Percentiles rank a stretch among this genome's conserved stretches.
Conservation (phyloP, 2,113 vertebrate genomes). For the Micronycteris hirsuta region DNA sequence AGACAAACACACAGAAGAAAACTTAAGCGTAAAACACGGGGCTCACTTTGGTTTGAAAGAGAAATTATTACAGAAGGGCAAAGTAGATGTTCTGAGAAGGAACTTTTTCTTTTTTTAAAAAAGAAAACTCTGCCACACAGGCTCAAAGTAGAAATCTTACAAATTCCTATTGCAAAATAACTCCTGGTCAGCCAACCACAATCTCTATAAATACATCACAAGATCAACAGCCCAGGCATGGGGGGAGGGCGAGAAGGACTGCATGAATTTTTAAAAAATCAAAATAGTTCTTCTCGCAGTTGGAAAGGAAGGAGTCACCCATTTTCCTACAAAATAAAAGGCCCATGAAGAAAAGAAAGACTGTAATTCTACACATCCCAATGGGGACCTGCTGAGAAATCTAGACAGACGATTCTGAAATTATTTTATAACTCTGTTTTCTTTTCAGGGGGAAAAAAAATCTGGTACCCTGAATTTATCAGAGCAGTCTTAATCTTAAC, state of each 20-base stretch:
- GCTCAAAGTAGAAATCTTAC: constrained; percentile 79
- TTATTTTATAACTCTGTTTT: constrained; percentile 16
- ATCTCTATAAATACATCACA: constrained; percentile 82
- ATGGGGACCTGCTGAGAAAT: constrained; percentile 32
- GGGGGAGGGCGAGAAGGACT: constrained; percentile 46
- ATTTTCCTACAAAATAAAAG: neutral
- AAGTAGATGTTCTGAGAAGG: constrained; percentile 53
- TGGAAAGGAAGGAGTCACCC: neutral
- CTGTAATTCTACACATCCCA: neutral
- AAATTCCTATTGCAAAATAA: constrained; percentile 82
- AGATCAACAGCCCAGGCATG: constrained; percentile 74
- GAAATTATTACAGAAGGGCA: constrained; percentile 70
- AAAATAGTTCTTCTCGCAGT: constrained; percentile 58
- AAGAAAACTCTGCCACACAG: constrained; percentile 64
- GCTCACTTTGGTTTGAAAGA: constrained; percentile 62
- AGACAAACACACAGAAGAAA: neutral
- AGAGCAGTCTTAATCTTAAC: neutral
- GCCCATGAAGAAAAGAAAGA: constrained; percentile 45
- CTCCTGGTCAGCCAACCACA: constrained; percentile 78
- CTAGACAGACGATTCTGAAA: constrained; percentile 38
- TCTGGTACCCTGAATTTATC: neutral
- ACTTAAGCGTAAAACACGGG: neutral
- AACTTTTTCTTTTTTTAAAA: neutral
- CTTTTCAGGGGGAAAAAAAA: neutral
- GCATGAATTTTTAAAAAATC: constrained; percentile 54